A percentile compares a stretch with the other conserved stretches of the same genome.
Evolutionary conservation across 2,113 vertebrate species (phyloP).

Genomic region (Thymallus thymallus): DNA sequence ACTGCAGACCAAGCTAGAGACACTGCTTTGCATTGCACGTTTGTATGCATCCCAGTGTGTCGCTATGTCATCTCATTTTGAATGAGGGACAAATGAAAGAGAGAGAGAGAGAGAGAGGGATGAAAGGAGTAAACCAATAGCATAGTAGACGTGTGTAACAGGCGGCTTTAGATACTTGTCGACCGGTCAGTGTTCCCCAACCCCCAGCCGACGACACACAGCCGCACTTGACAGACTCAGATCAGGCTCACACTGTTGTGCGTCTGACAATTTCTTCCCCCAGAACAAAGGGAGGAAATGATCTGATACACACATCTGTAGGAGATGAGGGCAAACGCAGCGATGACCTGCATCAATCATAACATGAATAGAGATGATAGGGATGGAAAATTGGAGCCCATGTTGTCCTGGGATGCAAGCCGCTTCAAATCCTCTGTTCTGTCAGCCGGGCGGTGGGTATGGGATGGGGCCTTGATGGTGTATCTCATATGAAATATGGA

Average conservation of each 20-base stretch:
- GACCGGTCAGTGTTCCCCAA: constrained; percentile 28
- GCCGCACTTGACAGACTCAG: constrained; percentile 13
- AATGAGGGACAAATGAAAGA: constrained; percentile 30
- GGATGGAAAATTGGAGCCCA: not conserved
- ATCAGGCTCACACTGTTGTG: constrained; percentile 26
- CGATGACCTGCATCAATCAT: constrained; percentile 62
- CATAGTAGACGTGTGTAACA: constrained; percentile 15
- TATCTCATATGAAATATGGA: constrained; percentile 34
- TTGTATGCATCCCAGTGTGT: not conserved
- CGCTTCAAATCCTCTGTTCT: constrained; percentile 19
- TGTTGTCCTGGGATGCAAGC: constrained; percentile 35
- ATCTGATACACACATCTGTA: constrained; percentile 22
- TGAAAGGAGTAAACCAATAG: constrained; percentile 38
- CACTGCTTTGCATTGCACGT: too few species aligned
- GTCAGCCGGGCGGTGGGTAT: not conserved
- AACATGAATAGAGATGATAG: constrained; percentile 39
- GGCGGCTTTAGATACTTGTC: constrained; percentile 43
- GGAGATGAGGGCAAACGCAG: constrained; percentile 4
- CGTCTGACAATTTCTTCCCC: constrained; percentile 21
- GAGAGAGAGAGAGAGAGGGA: constrained; percentile 13
- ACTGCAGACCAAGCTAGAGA: too few species aligned
- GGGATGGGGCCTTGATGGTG: constrained; percentile 26
- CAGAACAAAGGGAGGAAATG: constrained; percentile 29
- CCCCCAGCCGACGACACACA: not conserved
- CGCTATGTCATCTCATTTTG: not conserved